These are phyloP conservation scores for Ailurus styani DNA, from an alignment of 2,113 vertebrate genomes.

Conservation along the genomic window DNA sequence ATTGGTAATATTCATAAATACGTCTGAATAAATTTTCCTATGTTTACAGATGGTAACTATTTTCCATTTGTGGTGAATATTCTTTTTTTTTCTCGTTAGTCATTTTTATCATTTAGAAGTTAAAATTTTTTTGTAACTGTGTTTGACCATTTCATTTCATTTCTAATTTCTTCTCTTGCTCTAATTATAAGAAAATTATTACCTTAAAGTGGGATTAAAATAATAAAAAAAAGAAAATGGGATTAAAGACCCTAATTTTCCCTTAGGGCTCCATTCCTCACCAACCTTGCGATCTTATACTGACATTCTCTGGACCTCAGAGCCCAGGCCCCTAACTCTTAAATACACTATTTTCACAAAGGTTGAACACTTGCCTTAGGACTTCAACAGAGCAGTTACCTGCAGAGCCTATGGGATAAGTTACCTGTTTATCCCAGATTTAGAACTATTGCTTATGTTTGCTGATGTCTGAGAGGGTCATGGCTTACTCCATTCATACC, in stretches of 20 bases:
- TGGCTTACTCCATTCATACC: not conserved
- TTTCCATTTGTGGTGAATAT: not conserved
- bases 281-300: not conserved
- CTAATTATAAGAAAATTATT: not conserved
- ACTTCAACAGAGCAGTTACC: not conserved
- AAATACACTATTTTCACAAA: not conserved
- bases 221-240: too few species aligned
- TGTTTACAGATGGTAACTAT: not conserved
- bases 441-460: not conserved
- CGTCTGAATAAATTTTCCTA: not conserved
- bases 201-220: not conserved
- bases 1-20: not conserved
- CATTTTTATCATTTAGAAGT: not conserved
- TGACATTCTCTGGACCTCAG: not conserved
- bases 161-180: conserved; percentile 16
- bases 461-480: not conserved
- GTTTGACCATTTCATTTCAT: conserved; percentile 1
- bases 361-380: not conserved
- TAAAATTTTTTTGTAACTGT: not conserved
- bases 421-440: not conserved
- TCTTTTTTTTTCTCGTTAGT: not conserved
- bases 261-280: not conserved
- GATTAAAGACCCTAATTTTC: not conserved
- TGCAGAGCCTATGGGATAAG: not conserved
- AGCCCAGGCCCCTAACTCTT: not conserved